Base-by-base conservation (phyloP, 2,113 vertebrate species). In the Brienomyrus longianalis region DNA sequence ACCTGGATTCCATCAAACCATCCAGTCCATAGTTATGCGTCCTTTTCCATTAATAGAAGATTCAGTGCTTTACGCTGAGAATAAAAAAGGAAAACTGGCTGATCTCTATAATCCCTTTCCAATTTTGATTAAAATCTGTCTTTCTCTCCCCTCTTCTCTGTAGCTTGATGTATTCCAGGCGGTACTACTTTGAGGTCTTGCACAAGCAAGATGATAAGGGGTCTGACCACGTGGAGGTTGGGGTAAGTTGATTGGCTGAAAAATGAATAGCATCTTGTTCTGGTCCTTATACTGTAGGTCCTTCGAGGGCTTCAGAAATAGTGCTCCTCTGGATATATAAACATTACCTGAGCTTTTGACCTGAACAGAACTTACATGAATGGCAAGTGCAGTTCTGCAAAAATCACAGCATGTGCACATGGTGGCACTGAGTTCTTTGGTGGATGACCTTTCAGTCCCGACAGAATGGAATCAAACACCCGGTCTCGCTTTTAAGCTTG, bases 191-290 rank as follows among this genome's bases (percentile, higher is more conserved):
- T 0, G 98, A 99, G 95, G 94, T 99, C 91, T 97, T 99, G 62
- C 98, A 99, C 95, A 99, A 99, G 91, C 98, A 99, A 85, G 98
- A 99, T 0, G 98, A 99, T 95, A 96, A 94, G 19, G 98, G 98
- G 83, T 99, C 98, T 0, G 98, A 99, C 95, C 98, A 99, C 0
- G 98, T 99, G 92, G 98, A 99, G 95, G 98, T 99, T 59, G 98
- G 97, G 47, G 98, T 99, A 96, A 98, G 98, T 97, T 52, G n/a
- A 27, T 21, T 6, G 39, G 21, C 23, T 21, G 31, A 13, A 27
- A 47, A 48, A 80, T 89, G 70, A 89, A 77, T n/a, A 56, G 48
- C 17, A n/a, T 17, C 80, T 39, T 27, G 19, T 15, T 54, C 86
- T 50, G 5, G 17, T 17, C 10, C 13, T 39, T 8, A 11, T 27